Conservation (phyloP, 2,888 invertebrate species). For the Busseola fusca region DNA sequence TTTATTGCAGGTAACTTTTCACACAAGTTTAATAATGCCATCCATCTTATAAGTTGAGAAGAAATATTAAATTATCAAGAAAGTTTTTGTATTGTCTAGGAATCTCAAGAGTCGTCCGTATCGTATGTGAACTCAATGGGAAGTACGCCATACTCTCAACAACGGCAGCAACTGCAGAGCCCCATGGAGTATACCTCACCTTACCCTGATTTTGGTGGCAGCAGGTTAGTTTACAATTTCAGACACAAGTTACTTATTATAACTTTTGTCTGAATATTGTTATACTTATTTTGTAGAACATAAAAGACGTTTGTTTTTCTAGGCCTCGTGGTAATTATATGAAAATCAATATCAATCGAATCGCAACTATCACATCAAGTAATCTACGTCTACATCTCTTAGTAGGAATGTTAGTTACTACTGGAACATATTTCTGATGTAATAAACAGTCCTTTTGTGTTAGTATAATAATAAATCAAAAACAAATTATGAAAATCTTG, state of each 20-base stretch:
- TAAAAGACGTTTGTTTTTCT: neutral
- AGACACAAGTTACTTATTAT: neutral
- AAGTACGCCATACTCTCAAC: conserved; percentile 81
- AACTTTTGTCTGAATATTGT: neutral
- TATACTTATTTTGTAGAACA: neutral
- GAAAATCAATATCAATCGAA: neutral
- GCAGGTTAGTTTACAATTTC: conserved; percentile 89
- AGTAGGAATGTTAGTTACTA: no score
- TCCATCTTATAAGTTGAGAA: neutral
- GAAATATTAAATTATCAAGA: no score
- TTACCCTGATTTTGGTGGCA: conserved; percentile 92
- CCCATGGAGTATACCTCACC: conserved; percentile 94
- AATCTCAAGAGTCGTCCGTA: conserved; percentile 92
- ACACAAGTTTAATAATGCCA: neutral
- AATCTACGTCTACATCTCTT: no score
- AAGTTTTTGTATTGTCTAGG: conserved; percentile 76
- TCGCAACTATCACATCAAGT: no score
- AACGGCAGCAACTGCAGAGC: conserved; percentile 83
- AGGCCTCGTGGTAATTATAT: neutral
- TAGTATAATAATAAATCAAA: no score
- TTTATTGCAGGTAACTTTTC: neutral
- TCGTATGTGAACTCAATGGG: conserved; percentile 86
- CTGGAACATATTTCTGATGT: no score
- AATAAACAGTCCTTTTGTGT: no score
- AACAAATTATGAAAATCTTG: no score